Evolutionary conservation across 2,113 vertebrate species (phyloP).

Genomic region (Myrmophylax atrothorax): DNA sequence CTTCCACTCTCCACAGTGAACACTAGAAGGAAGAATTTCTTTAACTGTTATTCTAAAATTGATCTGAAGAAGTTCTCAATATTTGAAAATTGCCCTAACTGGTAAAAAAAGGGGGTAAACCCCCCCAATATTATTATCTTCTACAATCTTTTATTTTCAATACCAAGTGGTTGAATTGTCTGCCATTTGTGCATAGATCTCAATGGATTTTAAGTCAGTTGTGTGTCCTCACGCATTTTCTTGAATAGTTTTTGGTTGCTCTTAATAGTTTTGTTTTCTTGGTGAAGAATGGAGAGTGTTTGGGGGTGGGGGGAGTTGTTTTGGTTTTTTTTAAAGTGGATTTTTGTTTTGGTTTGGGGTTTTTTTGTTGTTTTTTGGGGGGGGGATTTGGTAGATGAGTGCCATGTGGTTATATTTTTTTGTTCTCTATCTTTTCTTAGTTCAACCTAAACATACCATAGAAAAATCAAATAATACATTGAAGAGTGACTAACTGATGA

Average conservation of each 20-base stretch:
- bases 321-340: too few relatives aligned
- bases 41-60: not conserved
- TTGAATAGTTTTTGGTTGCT: not conserved
- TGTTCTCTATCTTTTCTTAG: not conserved
- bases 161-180: not conserved
- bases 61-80: not conserved
- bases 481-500: not conserved
- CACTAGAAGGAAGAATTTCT: not conserved
- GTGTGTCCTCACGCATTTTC: not conserved
- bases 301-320: too few relatives aligned
- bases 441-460: not conserved
- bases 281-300: not conserved
- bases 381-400: not conserved
- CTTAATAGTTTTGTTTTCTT: not conserved
- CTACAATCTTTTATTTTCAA: not conserved
- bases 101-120: not conserved
- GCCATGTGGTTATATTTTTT: not conserved
- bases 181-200: not conserved
- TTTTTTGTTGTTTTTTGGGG: too few relatives aligned
- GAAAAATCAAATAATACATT: not conserved
- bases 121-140: not conserved
- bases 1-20: not conserved
- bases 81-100: not conserved
- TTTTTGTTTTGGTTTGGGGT: too few relatives aligned
- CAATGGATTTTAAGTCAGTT: not conserved